Percentiles rank a stretch among this genome's conserved stretches.
These are phyloP conservation scores for Corvus cornix DNA, from an alignment of 2,113 vertebrate genomes.

Conservation along the genomic window DNA sequence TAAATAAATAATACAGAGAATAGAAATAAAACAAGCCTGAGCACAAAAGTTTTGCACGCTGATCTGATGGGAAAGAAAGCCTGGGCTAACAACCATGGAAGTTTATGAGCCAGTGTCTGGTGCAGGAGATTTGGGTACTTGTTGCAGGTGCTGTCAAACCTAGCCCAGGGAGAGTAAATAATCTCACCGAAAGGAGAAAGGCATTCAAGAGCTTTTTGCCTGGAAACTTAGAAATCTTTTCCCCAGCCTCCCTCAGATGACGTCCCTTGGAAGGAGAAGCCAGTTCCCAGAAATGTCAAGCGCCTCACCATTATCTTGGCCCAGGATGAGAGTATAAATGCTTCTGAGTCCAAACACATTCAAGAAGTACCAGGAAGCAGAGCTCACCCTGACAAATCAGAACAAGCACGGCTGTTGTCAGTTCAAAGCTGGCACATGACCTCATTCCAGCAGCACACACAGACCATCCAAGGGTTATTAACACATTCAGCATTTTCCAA, in stretches of 20 bases:
- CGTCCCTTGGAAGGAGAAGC: background rate
- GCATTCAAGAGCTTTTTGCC: background rate
- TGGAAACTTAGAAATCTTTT: background rate
- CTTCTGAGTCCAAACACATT: conserved; percentile 98
- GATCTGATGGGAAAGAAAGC: background rate
- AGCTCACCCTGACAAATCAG: conserved; percentile 89
- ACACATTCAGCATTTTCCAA: background rate
- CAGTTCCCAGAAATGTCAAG: background rate
- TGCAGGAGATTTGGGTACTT: background rate
- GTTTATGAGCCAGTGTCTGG: background rate
- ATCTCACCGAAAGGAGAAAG: background rate
- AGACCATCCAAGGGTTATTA: background rate
- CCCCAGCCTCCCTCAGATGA: background rate
- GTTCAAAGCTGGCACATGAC: background rate
- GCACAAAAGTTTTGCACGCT: background rate
- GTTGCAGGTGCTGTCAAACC: background rate
- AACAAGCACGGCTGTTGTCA: background rate
- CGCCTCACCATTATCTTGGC: conserved; percentile 95
- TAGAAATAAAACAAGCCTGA: background rate
- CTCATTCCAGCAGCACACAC: background rate
- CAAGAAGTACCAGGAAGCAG: conserved; percentile 98
- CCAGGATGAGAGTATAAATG: conserved; percentile 97
- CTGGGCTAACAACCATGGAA: background rate
- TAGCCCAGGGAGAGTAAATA: background rate
- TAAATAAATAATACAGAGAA: background rate